Base-by-base conservation (phyloP, 2,888 invertebrate species). In the Cephus pulcher region DNA sequence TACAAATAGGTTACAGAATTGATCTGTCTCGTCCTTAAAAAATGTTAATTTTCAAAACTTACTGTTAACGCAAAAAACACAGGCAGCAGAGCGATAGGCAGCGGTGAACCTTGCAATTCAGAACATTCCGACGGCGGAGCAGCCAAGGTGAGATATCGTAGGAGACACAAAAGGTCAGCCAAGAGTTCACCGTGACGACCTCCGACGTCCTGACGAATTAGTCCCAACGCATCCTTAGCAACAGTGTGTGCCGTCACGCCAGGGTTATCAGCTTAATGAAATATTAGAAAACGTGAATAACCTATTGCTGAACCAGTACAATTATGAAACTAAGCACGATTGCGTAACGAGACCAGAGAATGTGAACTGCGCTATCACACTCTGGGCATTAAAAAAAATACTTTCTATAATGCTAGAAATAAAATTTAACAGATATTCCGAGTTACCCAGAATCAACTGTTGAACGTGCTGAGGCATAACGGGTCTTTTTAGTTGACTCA, bases 61-160 rank as follows among this genome's bases (percentile, higher is more conserved):
- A 93, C 93, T 88, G 92, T 90, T 71, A 93, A 83, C 75, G 91
- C 89, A 82, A 93, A 93, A 85, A 93, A 93, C 76, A 93, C 89
- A 3, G 93, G 93, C 80, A 93, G 86, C 89, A 93, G 91, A 23
- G 91, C 91, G 34, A 92, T 87, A 0, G 92, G 93, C 73, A 93
- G 87, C 4, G 92, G 91, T 56, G 92, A 92, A 12, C 93, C 93
- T 74, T 92, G 90, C 56, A 93, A 84, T 86, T 93, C 93, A 73
- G 93, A 92, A 34, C 91, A 89, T 84, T 93, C 93, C 70, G 93
- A 92, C 0, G 92, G 89, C 1, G 92, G 92, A 1, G 92, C 91
- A 76, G 90, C 89, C 79, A 92, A 91, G n/a, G 92, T 89, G 34
- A 92, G 88, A 69, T 90, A 89, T 82, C 92, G 90, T 73, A 93